Conservation (phyloP, 2,888 invertebrate genomes). For the Rhagophthalmus giganteus region DNA sequence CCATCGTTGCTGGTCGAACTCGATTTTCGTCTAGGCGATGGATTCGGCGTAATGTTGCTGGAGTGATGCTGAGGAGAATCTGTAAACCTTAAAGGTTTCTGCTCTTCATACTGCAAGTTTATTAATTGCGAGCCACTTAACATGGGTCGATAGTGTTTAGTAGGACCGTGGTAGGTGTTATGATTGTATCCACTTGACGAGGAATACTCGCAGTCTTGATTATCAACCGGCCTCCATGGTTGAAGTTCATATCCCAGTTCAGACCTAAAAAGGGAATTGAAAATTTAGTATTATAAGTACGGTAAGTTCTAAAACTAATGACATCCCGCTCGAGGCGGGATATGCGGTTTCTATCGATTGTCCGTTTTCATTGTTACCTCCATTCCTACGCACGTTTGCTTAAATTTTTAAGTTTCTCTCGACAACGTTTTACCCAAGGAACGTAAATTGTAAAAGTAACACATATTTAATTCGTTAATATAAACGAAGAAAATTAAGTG, state of each 20-base stretch:
- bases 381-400: too few relatives aligned
- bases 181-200: constrained; percentile 69
- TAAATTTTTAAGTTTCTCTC: too few relatives aligned
- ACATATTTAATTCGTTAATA: too few relatives aligned
- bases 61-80: constrained; percentile 75
- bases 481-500: too few relatives aligned
- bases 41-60: constrained; percentile 51
- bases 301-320: too few relatives aligned
- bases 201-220: constrained; percentile 62
- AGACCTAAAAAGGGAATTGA: constrained; percentile 35
- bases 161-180: constrained; percentile 90
- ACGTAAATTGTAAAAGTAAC: too few relatives aligned
- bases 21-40: constrained; percentile 72
- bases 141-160: constrained; percentile 71
- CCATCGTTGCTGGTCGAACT: constrained; percentile 73
- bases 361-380: too few relatives aligned
- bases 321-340: too few relatives aligned
- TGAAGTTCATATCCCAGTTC: constrained; percentile 49
- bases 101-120: constrained; percentile 59
- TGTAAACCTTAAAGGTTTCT: constrained; percentile 71
- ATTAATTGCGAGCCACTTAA: constrained; percentile 60
- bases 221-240: constrained; percentile 48
- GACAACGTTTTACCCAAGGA: too few relatives aligned
- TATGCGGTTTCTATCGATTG: too few relatives aligned
- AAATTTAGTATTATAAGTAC: too few relatives aligned